Evolutionary conservation across 2,888 invertebrate species (phyloP).

Genomic region (Coleophora deauratella): DNA sequence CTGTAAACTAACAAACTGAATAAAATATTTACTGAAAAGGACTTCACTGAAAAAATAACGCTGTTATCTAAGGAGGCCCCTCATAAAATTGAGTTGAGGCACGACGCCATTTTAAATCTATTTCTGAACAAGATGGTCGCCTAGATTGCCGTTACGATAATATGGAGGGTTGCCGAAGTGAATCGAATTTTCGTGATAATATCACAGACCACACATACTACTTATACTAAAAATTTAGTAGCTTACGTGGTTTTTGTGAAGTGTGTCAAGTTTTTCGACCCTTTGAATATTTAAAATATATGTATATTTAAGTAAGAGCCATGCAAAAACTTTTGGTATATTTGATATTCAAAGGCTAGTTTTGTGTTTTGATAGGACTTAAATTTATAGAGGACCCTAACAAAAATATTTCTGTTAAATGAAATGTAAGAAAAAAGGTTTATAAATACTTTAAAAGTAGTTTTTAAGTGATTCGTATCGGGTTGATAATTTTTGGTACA

Average conservation of each 20-base stretch:
- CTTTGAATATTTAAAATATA: constrained; percentile 6
- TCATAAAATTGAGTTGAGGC: constrained; percentile 22
- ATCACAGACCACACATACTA: constrained; percentile 9
- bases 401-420: too few relatives aligned
- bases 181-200: constrained; percentile 4
- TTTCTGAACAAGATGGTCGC: constrained; percentile 25
- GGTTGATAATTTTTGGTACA: too few relatives aligned
- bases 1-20: too few relatives aligned
- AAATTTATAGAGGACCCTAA: too few relatives aligned
- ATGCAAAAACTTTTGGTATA: too few relatives aligned
- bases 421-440: too few relatives aligned
- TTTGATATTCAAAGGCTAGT: too few relatives aligned
- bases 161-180: constrained; percentile 8
- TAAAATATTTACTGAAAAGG: too few relatives aligned
- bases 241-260: constrained; percentile 6
- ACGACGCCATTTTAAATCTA: constrained; percentile 23
- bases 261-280: too few relatives aligned
- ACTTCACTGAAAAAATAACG: constrained; percentile 18
- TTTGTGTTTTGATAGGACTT: too few relatives aligned
- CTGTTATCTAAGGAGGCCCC: constrained; percentile 22
- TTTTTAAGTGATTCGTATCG: too few relatives aligned
- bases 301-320: constrained; percentile 21
- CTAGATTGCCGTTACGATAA: constrained; percentile 22
- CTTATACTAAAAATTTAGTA: constrained; percentile 1
- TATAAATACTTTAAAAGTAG: too few relatives aligned